Evolutionary conservation across 2,113 vertebrate genomes (phyloP).

Genomic region (Ochotona curzoniae): DNA sequence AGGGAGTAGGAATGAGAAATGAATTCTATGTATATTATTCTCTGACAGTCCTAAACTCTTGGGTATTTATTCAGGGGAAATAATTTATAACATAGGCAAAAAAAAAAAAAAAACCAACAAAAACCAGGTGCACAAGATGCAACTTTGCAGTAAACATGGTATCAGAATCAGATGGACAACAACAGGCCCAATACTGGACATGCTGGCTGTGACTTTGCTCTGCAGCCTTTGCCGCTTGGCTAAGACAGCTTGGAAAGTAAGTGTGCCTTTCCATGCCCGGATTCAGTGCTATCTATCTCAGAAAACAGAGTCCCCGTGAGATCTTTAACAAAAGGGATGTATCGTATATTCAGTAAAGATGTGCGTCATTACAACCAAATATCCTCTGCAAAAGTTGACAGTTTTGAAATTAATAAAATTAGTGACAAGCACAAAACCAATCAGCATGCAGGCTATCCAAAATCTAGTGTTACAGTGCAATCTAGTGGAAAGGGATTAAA

Average conservation of each 20-base stretch:
- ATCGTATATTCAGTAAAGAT: not conserved
- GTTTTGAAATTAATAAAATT: slow-evolving; percentile 58
- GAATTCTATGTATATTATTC: not conserved
- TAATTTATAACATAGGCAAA: slow-evolving; percentile 9
- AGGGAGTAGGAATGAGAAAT: not conserved
- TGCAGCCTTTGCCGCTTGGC: slow-evolving; percentile 4
- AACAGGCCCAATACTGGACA: not conserved
- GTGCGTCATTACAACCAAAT: not conserved
- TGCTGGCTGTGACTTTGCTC: not conserved
- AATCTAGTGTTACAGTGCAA: slow-evolving; percentile 62
- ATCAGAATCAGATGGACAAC: not conserved
- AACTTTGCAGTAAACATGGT: not conserved
- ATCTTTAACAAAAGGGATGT: not conserved
- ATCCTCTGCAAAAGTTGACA: slow-evolving; percentile 3
- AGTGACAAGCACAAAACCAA: slow-evolving; percentile 44
- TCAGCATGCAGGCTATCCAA: not conserved
- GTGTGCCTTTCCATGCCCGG: not conserved
- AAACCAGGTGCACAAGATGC: not conserved
- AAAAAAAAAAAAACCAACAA: not conserved
- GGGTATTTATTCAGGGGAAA: not conserved
- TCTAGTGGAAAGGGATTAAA: slow-evolving; percentile 69
- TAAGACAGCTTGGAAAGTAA: not conserved
- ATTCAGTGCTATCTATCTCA: not conserved
- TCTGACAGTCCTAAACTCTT: not conserved
- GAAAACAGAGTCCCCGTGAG: not conserved